phyloP scores from a whole-genome alignment of 2,888 invertebrate genomes.

The Lasioglossum marginatum region DNA sequence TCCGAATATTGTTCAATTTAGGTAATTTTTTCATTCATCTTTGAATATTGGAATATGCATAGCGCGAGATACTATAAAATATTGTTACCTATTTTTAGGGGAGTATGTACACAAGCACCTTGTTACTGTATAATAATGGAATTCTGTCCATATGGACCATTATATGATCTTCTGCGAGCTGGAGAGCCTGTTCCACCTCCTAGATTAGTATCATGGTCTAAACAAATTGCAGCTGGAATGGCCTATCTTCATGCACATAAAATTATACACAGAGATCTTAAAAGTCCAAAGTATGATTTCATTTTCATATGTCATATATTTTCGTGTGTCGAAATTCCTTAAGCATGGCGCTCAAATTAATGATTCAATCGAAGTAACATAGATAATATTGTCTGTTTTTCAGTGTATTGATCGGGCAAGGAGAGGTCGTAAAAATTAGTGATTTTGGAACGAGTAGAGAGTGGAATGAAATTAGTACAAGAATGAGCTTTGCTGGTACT shows the following conservation, averaged over 20 bases:
- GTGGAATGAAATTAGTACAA: constrained; percentile 97
- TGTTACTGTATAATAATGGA: constrained; percentile 99
- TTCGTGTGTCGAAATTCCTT: not conserved
- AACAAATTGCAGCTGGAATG: constrained; percentile 98
- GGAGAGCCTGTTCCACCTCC: constrained; percentile 94
- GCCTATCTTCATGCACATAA: constrained; percentile 97
- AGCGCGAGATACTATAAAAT: constrained; percentile 23
- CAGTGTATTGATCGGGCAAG: constrained; percentile 93
- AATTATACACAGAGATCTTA: constrained; percentile 99
- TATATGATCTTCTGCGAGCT: constrained; percentile 95
- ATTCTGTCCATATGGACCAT: constrained; percentile 97
- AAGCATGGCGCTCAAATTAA: not conserved
- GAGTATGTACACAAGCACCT: constrained; percentile 96
- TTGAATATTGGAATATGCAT: not conserved
- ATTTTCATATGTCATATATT: not conserved
- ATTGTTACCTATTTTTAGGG: constrained; percentile 86
- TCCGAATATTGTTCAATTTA: constrained; percentile 96
- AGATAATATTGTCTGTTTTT: constrained; percentile 9
- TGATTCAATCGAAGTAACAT: not conserved
- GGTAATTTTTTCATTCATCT: constrained; percentile 83
- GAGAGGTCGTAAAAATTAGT: constrained; percentile 95
- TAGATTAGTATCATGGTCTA: constrained; percentile 96
- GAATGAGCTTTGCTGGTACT: constrained; percentile 99
- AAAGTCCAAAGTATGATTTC: constrained; percentile 97
- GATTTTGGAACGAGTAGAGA: constrained; percentile 98